Conservation (phyloP, 2,888 invertebrate genomes). For the Parnassius apollo region DNA sequence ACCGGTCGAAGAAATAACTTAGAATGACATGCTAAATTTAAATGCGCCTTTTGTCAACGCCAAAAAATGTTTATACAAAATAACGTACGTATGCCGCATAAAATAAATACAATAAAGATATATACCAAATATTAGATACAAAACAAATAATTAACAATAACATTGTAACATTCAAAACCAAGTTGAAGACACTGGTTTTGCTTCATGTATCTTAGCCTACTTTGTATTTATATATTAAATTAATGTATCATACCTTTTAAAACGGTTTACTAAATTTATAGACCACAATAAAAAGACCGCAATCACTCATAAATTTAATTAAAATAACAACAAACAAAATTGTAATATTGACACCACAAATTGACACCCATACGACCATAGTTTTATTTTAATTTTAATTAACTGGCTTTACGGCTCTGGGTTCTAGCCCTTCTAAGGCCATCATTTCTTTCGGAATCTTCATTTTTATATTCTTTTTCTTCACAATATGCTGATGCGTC, state of each 20-base stretch:
- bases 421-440: too few species aligned
- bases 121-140: too few species aligned
- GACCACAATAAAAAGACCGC: slow-evolving; percentile 14
- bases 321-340: slow-evolving; percentile 42
- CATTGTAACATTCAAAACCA: too few species aligned
- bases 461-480: too few species aligned
- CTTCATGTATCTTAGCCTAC: background rate
- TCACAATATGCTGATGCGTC: too few species aligned
- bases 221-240: background rate
- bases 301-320: slow-evolving; percentile 30
- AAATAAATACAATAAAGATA: too few species aligned
- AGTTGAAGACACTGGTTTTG: background rate
- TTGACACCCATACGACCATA: slow-evolving; percentile 50
- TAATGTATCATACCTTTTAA: slow-evolving; percentile 15
- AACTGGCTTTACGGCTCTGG: too few species aligned
- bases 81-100: too few species aligned
- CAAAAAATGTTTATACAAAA: too few species aligned
- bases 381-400: slow-evolving; percentile 13
- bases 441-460: too few species aligned
- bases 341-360: slow-evolving; percentile 49
- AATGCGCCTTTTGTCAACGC: too few species aligned
- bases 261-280: background rate
- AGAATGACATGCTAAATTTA: slow-evolving; percentile 1
- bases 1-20: slow-evolving; percentile 14
- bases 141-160: too few species aligned